Evolutionary conservation across 2,797 vertebrate genomes (phyloP).

Genomic region (Urophycis tenuis): DNA sequence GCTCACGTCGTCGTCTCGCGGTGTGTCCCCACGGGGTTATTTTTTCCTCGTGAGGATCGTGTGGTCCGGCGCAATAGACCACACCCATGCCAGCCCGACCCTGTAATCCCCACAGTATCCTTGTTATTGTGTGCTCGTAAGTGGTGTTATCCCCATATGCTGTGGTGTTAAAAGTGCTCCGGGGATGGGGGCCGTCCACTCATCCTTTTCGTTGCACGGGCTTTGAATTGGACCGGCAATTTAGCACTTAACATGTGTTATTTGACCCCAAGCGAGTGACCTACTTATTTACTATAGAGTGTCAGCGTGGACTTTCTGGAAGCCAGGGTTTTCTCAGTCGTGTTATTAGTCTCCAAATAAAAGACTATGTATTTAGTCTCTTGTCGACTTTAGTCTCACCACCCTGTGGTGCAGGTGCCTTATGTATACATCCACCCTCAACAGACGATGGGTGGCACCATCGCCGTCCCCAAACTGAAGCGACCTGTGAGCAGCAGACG

Average conservation of each 20-base stretch:
- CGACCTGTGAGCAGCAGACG: not conserved
- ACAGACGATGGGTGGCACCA: not conserved
- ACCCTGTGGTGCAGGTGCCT: not conserved
- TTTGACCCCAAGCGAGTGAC: not conserved
- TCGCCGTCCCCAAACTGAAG: not conserved
- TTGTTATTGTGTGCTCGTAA: constrained; percentile 61
- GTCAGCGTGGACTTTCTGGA: not conserved
- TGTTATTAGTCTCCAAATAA: not conserved
- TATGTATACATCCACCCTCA: not conserved
- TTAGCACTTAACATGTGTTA: not conserved
- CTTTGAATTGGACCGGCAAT: not conserved
- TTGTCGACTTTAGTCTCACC: not conserved
- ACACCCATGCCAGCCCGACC: constrained; percentile 51
- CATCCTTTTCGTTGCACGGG: not conserved
- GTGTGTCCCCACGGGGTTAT: constrained; percentile 16
- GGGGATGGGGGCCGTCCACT: not conserved
- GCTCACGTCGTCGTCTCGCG: constrained; percentile 39
- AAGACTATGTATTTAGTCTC: not conserved
- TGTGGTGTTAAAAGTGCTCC: constrained; percentile 46
- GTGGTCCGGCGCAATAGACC: constrained; percentile 42
- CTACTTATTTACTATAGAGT: not conserved
- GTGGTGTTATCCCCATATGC: constrained; percentile 52
- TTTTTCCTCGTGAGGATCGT: constrained; percentile 43
- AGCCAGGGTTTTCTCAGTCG: not conserved
- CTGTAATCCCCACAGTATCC: constrained; percentile 53